A percentile compares a stretch with the other conserved stretches of the same genome.
phyloP scores from a whole-genome alignment of 2,113 vertebrate species.

The Astur gentilis region DNA sequence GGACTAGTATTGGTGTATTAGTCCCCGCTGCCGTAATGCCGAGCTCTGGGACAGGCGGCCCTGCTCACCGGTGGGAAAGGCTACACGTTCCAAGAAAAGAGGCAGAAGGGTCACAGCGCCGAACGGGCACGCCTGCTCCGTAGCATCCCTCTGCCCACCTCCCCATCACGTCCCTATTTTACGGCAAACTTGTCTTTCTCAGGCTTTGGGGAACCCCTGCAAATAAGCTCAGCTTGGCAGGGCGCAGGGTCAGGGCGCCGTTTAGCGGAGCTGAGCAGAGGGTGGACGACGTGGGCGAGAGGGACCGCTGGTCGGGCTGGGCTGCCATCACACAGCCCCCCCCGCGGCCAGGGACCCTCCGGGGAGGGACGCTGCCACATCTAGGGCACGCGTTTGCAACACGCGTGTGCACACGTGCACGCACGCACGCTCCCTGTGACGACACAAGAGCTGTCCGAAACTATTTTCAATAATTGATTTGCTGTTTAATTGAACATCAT shows the following conservation, averaged over 20 bases:
- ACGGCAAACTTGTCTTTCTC: neutral
- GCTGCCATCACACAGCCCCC: neutral
- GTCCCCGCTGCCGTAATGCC: rapidly evolving
- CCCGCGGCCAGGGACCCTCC: neutral
- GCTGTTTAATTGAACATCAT: conserved; percentile 99
- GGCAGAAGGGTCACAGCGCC: neutral
- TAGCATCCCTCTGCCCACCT: neutral
- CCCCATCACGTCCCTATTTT: rapidly evolving
- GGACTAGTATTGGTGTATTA: neutral
- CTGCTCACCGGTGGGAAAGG: rapidly evolving
- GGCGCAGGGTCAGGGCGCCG: rapidly evolving
- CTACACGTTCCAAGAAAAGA: rapidly evolving
- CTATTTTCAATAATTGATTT: conserved; percentile 99
- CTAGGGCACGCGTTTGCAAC: neutral
- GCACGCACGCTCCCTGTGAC: conserved; percentile 38
- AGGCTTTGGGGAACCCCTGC: neutral
- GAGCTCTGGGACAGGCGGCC: neutral
- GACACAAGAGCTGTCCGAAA: conserved; percentile 83
- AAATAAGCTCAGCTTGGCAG: neutral
- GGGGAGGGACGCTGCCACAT: conserved; percentile 8
- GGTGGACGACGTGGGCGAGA: rapidly evolving
- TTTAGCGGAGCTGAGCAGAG: neutral
- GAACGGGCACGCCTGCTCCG: rapidly evolving
- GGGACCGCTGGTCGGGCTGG: neutral
- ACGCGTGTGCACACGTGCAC: neutral